Percentiles rank a stretch among this genome's conserved stretches.
These are phyloP conservation scores for Solenopsis invicta DNA, from an alignment of 1,140 invertebrate species.

Conservation along the genomic window DNA sequence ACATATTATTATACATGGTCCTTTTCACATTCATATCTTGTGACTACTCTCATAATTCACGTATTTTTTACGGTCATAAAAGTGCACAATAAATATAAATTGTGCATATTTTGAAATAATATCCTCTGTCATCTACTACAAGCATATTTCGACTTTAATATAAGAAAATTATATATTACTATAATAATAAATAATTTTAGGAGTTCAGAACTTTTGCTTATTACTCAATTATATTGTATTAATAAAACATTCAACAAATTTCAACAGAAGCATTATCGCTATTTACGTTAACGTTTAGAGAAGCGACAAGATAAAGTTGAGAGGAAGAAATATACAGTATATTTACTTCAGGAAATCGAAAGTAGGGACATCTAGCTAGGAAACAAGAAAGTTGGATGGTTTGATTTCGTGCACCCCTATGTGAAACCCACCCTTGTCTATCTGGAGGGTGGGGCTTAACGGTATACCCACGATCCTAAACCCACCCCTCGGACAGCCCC, in stretches of 20 bases:
- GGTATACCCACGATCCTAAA: slow-evolving; percentile 77
- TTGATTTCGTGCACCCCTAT: slow-evolving; percentile 82
- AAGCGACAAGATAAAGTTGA: slow-evolving; percentile 30
- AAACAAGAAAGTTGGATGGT: slow-evolving; percentile 74
- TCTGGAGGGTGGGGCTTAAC: slow-evolving; percentile 82
- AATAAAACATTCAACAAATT: neutral
- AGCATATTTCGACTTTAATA: no score
- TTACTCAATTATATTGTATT: neutral
- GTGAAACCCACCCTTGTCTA: slow-evolving; percentile 70
- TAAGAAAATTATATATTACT: neutral
- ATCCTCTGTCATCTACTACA: neutral
- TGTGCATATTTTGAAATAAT: neutral
- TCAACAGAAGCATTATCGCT: neutral
- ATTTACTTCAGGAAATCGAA: slow-evolving; percentile 66
- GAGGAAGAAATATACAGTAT: slow-evolving; percentile 54
- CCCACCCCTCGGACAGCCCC: slow-evolving; percentile 77
- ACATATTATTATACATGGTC: neutral
- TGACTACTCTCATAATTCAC: neutral
- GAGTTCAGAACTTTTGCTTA: neutral
- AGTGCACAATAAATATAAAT: neutral
- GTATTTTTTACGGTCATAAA: neutral
- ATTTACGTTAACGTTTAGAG: neutral
- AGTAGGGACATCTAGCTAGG: slow-evolving; percentile 80
- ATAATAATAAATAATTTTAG: neutral
- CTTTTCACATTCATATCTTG: neutral